Evolutionary conservation across 2,113 vertebrate species (phyloP).

Genomic region (Ciconia boyciana): DNA sequence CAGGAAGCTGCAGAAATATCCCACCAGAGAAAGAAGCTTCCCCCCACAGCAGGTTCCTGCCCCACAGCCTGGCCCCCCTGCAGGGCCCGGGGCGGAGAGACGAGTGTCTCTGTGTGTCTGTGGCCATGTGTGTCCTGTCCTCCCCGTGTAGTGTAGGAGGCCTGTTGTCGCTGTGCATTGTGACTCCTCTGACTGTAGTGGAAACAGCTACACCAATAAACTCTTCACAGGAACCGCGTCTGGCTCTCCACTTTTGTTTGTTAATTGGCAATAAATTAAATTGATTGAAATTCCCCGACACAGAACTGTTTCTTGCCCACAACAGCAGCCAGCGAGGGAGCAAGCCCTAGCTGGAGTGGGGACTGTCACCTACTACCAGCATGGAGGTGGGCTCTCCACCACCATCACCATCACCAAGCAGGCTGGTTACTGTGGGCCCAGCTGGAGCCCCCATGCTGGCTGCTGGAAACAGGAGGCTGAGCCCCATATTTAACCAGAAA

Average conservation of each 20-base stretch:
- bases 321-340: neutral
- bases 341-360: neutral
- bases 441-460: neutral
- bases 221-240: conserved; percentile 8
- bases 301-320: neutral
- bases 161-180: conserved; percentile 59
- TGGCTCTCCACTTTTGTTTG: neutral
- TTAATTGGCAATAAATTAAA: neutral
- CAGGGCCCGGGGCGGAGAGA: neutral
- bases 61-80: neutral
- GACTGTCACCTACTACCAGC: neutral
- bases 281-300: neutral
- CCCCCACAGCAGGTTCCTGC: neutral
- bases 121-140: conserved; percentile 51
- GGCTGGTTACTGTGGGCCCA: neutral
- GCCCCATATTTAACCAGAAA: neutral
- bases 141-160: conserved; percentile 52
- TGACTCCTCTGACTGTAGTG: conserved; percentile 63
- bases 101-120: conserved; percentile 27
- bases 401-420: neutral
- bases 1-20: neutral
- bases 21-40: neutral
- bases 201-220: conserved; percentile 68
- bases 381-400: neutral
- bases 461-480: neutral